Conservation (phyloP, 2,797 vertebrate species). For the Cheirogaleus major region DNA sequence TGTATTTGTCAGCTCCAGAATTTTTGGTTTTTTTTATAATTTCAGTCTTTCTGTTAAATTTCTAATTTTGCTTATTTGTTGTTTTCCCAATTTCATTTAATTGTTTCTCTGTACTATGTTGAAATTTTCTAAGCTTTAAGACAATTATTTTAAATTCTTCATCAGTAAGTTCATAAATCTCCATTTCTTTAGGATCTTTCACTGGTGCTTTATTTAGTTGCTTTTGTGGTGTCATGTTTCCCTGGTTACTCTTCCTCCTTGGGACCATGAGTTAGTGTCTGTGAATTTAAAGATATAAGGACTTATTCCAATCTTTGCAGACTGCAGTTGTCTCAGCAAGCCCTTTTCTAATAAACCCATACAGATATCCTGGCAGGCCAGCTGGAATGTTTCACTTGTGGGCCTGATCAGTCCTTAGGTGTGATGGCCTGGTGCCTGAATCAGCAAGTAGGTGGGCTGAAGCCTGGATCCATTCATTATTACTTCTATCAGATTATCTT, state of each 20-base stretch:
- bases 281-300: no score
- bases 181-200: neutral
- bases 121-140: neutral
- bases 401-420: neutral
- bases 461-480: neutral
- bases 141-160: neutral
- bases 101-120: neutral
- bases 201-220: neutral
- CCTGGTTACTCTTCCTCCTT: neutral
- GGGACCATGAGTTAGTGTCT: neutral
- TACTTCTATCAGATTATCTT: neutral
- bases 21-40: neutral
- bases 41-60: neutral
- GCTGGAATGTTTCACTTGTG: neutral
- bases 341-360: neutral
- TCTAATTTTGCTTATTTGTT: neutral
- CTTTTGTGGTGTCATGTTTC: neutral
- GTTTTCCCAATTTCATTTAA: neutral
- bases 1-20: neutral
- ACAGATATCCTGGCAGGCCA: neutral
- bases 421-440: neutral
- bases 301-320: neutral
- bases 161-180: neutral
- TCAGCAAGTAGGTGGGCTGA: neutral
- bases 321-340: neutral